Evolutionary conservation across 1,140 invertebrate species (phyloP).

Genomic region (Neodiprion fabricii): DNA sequence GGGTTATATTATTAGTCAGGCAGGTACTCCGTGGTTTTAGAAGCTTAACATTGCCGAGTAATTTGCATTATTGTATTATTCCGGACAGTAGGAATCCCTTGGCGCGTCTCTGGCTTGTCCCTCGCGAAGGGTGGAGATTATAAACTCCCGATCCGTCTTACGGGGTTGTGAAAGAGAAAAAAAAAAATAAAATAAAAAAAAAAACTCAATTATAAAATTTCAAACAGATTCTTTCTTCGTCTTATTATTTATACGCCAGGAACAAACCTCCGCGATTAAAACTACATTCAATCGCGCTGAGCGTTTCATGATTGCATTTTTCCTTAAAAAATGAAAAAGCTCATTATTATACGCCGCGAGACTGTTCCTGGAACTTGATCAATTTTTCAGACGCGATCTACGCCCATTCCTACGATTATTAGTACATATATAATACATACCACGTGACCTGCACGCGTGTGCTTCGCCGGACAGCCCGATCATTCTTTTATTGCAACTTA

Average conservation of each 20-base stretch:
- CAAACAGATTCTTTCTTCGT: too few relatives aligned
- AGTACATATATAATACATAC: not conserved
- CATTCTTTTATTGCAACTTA: not conserved
- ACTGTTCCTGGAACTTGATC: too few relatives aligned
- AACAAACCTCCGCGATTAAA: too few relatives aligned
- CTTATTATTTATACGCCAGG: too few relatives aligned
- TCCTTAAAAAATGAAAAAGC: too few relatives aligned
- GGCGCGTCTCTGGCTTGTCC: not conserved
- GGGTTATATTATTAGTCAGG: too few relatives aligned
- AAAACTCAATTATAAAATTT: not conserved
- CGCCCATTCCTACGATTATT: too few relatives aligned
- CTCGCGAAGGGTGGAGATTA: not conserved
- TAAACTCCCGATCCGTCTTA: not conserved
- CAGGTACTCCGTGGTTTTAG: constrained; percentile 1
- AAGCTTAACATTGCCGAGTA: not conserved
- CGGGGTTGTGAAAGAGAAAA: not conserved
- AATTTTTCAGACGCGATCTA: too few relatives aligned
- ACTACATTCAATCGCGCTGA: too few relatives aligned
- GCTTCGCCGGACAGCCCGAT: not conserved
- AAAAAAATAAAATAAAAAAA: too few relatives aligned
- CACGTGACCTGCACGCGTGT: constrained; percentile 13
- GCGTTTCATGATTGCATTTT: too few relatives aligned
- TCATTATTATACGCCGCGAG: too few relatives aligned
- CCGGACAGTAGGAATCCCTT: not conserved
- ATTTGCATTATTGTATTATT: constrained; percentile 8